phyloP scores from a whole-genome alignment of 2,113 vertebrate genomes.

The cattle (Bos taurus) region DNA sequence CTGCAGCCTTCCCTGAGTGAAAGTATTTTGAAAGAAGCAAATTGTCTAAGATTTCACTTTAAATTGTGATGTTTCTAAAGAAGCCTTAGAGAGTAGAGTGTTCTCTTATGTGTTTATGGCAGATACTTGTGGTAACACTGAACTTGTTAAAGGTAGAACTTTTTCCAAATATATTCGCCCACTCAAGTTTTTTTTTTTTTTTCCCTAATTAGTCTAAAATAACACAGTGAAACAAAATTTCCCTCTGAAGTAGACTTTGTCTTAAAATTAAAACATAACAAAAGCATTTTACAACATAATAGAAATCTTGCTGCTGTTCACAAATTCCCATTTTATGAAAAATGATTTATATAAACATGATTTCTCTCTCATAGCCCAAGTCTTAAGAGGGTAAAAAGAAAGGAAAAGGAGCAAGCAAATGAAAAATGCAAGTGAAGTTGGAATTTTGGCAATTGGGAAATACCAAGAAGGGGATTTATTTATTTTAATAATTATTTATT shows the following conservation, averaged over 20 bases:
- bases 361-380: background rate
- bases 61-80: background rate
- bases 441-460: background rate
- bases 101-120: background rate
- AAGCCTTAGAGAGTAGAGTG: background rate
- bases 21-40: constrained; percentile 10
- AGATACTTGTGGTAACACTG: background rate
- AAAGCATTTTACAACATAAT: background rate
- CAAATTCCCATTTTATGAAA: background rate
- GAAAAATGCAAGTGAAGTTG: background rate
- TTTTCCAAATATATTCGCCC: background rate
- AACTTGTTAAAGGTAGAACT: background rate
- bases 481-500: background rate
- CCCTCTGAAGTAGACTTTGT: background rate
- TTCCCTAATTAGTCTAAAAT: background rate
- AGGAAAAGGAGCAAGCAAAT: background rate
- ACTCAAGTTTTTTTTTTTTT: background rate
- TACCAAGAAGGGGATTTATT: background rate
- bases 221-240: background rate
- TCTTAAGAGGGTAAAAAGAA: background rate
- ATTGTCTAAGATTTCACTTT: background rate
- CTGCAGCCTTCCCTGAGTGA: background rate
- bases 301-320: background rate
- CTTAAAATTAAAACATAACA: background rate
- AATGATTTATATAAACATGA: background rate